A percentile compares a stretch with the other conserved stretches of the same genome.
These are phyloP conservation scores for Malurus melanocephalus DNA, from an alignment of 2,113 vertebrate species.

Conservation along the genomic window DNA sequence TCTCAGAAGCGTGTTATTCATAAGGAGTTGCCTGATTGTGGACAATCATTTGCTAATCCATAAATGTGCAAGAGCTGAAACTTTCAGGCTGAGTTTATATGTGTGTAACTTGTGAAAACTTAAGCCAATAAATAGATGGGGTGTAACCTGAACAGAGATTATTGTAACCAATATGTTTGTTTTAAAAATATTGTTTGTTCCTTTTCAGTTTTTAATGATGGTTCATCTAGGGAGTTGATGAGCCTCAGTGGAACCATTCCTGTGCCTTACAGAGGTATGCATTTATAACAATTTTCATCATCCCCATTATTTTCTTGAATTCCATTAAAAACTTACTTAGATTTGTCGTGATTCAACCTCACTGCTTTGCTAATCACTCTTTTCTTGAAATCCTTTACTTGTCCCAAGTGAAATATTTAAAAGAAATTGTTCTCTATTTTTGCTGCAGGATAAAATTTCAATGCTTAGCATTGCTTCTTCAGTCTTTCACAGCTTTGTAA, in stretches of 20 bases:
- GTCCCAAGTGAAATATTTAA: background rate
- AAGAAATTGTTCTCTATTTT: background rate
- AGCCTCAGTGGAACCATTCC: constrained; percentile 95
- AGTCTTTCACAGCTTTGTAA: background rate
- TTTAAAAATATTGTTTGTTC: constrained; percentile 8
- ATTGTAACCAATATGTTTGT: background rate
- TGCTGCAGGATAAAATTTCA: background rate
- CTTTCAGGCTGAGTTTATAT: background rate
- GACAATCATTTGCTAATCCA: background rate
- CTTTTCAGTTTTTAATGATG: constrained; percentile 94
- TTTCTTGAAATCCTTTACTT: background rate
- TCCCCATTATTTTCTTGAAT: background rate
- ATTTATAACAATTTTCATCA: background rate
- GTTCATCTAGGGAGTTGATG: constrained; percentile 91
- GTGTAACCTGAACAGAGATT: background rate
- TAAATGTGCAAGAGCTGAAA: background rate
- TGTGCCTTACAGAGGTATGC: constrained; percentile 91
- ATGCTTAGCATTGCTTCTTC: background rate
- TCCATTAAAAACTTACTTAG: background rate
- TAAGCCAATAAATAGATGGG: background rate
- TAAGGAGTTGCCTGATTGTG: background rate
- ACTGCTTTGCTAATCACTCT: accelerated
- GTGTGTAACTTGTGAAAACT: background rate
- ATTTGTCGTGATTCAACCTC: background rate
- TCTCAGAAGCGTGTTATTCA: background rate